Evolutionary conservation across 2,113 vertebrate genomes (phyloP).

Genomic region (Pimephales promelas): DNA sequence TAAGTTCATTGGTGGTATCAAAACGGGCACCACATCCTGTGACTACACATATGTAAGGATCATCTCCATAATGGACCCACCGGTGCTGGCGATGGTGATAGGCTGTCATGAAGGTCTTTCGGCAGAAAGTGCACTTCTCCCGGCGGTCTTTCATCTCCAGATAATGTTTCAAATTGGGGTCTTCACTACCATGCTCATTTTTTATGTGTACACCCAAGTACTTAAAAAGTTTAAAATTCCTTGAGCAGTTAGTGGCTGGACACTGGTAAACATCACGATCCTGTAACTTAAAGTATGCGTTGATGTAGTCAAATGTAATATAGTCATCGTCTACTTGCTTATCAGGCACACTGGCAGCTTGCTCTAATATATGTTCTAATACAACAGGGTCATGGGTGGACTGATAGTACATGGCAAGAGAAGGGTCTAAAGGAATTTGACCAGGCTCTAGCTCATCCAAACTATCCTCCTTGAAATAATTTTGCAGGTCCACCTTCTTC

Average conservation of each 20-base stretch:
- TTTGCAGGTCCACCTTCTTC: constrained; percentile 64
- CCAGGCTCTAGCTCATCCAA: constrained; percentile 72
- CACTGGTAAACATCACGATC: constrained; percentile 93
- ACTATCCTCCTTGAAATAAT: constrained; percentile 68
- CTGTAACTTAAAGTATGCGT: constrained; percentile 83
- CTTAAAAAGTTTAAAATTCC: constrained; percentile 93
- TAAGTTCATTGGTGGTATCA: constrained; percentile 84
- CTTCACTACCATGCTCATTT: constrained; percentile 85
- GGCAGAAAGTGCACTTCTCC: constrained; percentile 92
- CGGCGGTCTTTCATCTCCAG: constrained; percentile 90
- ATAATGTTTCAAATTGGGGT: constrained; percentile 92
- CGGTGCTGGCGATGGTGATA: constrained; percentile 90
- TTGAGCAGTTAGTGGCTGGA: constrained; percentile 87
- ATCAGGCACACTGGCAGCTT: constrained; percentile 67
- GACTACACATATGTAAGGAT: constrained; percentile 87
- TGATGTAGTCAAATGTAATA: constrained; percentile 86
- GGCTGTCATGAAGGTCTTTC: constrained; percentile 89
- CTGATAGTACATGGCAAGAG: constrained; percentile 75
- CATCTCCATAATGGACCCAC: constrained; percentile 83
- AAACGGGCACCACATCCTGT: constrained; percentile 88
- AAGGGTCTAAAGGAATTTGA: constrained; percentile 71
- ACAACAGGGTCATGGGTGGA: constrained; percentile 78
- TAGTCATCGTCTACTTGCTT: constrained; percentile 73
- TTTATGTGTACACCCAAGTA: constrained; percentile 94
- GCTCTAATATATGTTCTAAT: constrained; percentile 71